phyloP scores from a whole-genome alignment of 1,140 invertebrate species.

The Drosophila santomea region DNA sequence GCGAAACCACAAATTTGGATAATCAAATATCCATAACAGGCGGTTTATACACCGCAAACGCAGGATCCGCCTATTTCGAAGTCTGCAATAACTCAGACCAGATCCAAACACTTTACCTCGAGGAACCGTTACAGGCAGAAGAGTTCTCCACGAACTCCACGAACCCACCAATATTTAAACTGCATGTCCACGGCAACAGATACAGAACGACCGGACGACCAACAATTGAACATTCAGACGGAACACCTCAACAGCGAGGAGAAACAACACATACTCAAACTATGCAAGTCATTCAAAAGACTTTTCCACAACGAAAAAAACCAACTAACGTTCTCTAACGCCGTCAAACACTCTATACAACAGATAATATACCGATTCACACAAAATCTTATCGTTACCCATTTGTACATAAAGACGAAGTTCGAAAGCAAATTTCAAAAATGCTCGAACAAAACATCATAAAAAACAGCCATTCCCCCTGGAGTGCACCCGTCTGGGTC shows the following conservation, averaged over 20 bases:
- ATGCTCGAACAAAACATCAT: no score
- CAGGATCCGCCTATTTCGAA: constrained; percentile 22
- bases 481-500: no score
- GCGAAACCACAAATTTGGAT: neutral
- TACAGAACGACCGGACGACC: neutral
- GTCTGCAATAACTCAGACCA: constrained; percentile 23
- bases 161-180: constrained; percentile 19
- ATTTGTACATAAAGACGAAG: constrained; percentile 16
- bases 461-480: no score
- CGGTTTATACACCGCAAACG: constrained; percentile 22
- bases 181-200: neutral
- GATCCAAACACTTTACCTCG: constrained; percentile 14
- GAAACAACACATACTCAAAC: constrained; percentile 30
- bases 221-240: constrained; percentile 13
- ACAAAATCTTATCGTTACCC: constrained; percentile 24
- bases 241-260: constrained; percentile 23
- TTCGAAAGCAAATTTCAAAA: constrained; percentile 21
- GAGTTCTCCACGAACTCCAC: constrained; percentile 21
- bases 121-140: constrained; percentile 11
- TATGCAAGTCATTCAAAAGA: constrained; percentile 24
- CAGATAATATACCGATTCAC: constrained; percentile 17
- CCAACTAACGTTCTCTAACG: constrained; percentile 33
- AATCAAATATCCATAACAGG: constrained; percentile 28
- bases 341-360: constrained; percentile 10
- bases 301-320: constrained; percentile 24